Evolutionary conservation across 2,888 invertebrate genomes (phyloP), one percentile per base, ranked within the genome.

Genomic region (Perdita meconis): DNA sequence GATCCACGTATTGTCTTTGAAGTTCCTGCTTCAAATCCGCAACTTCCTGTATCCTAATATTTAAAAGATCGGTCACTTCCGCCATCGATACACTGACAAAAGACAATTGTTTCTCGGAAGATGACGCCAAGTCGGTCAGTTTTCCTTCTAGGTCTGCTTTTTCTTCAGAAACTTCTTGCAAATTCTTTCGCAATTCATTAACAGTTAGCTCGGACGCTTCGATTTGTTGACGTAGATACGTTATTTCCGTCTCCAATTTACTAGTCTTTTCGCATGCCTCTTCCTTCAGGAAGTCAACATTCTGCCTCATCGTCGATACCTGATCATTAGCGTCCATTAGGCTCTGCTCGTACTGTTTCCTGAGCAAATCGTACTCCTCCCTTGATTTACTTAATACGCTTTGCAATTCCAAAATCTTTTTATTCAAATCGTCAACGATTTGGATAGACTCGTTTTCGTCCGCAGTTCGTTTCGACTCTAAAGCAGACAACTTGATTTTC

Each of bases 111-210:
- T 91, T 92, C 44, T 93, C 86, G 72, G 93, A 91, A 73, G 93
- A 90, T 38, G 91, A 91, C 74, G 93, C 92, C 16, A 93, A 77
- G 1, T 91, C 89, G 78, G 91, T 90, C 2, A 93, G 87, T 87
- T 92, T 93, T 1, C 89, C 86, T 19, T 89, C 80, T 3, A 93
- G 79, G 30, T 89, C 87, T 56, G 89, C 87, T 61, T 92, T 92
- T 24, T 89, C 89, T n/a, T 68, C 44, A 0, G 67, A 0, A 1
- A 59, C 59, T 1, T 67, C 26, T 3, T 83, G 71, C 30, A 89
- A 47, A 30, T 77, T 65, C 6, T 73, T 85, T 8, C 76, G 78
- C 6, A 90, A 19, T 13, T 68, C 61, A 6, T 63, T 40, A 0
- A 50, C 69, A 24, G 61, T 74, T 0, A 57, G 30, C 12, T 53